A percentile compares a stretch with the other conserved stretches of the same genome.
Conservation (phyloP, 2,888 invertebrate genomes). For the Horisme vitalbata region DNA sequence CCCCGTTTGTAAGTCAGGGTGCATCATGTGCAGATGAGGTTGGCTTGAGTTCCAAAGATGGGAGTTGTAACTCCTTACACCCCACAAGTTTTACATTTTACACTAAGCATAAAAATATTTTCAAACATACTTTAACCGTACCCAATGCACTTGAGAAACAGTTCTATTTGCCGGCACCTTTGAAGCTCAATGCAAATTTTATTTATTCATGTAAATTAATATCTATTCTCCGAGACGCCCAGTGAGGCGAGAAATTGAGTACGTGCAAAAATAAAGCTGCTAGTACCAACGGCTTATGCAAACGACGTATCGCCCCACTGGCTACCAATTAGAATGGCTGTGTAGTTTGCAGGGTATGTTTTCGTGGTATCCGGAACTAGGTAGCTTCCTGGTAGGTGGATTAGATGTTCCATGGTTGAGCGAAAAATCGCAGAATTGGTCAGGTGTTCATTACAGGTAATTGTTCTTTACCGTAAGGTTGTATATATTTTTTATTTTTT, state of each 20-base stretch:
- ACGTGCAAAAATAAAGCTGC: slow-evolving; percentile 79
- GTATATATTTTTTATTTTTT: no score
- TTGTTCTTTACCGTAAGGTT: no score
- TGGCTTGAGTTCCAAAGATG: no score
- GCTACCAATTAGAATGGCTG: slow-evolving; percentile 64
- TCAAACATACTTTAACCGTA: no score
- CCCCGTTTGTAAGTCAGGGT: no score
- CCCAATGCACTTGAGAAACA: slow-evolving; percentile 54
- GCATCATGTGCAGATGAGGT: no score
- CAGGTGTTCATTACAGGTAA: not conserved
- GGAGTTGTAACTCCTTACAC: no score
- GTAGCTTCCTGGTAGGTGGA: not conserved
- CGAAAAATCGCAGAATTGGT: not conserved
- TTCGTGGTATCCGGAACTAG: slow-evolving; percentile 1
- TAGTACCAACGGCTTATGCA: slow-evolving; percentile 62
- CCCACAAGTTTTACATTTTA: no score
- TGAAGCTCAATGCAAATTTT: slow-evolving; percentile 81
- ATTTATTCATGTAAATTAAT: slow-evolving; percentile 83
- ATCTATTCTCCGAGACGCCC: slow-evolving; percentile 76
- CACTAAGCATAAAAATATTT: no score
- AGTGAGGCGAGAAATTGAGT: slow-evolving; percentile 80
- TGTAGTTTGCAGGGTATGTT: slow-evolving; percentile 34
- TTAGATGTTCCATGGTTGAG: not conserved
- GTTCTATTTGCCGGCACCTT: slow-evolving; percentile 55
- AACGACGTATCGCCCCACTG: slow-evolving; percentile 53